phyloP scores from a whole-genome alignment of 2,113 vertebrate species.

The Ahaetulla prasina region DNA sequence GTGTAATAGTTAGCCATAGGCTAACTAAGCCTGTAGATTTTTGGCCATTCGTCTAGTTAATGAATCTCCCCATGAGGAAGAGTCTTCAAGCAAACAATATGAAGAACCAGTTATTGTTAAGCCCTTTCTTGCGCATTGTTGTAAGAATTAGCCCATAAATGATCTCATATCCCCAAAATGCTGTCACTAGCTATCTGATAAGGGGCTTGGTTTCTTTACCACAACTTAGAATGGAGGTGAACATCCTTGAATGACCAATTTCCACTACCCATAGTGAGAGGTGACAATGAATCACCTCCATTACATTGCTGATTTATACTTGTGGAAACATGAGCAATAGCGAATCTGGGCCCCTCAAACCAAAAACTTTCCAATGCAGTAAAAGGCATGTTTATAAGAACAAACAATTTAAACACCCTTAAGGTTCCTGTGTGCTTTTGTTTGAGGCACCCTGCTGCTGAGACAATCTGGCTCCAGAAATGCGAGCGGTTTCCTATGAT shows the following conservation, averaged over 20 bases:
- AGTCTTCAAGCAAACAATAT: neutral
- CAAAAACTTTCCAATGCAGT: slow-evolving; percentile 5
- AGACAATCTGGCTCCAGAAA: slow-evolving; percentile 52
- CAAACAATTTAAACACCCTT: slow-evolving; percentile 32
- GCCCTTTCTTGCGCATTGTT: neutral
- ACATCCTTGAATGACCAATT: neutral
- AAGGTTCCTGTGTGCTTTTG: slow-evolving; percentile 13
- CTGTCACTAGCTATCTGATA: slow-evolving; percentile 13
- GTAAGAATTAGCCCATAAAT: slow-evolving; percentile 1
- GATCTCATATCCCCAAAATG: neutral
- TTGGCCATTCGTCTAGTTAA: neutral
- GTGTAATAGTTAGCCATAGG: neutral
- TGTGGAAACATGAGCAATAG: neutral
- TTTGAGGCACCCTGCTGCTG: slow-evolving; percentile 22
- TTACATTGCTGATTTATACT: neutral
- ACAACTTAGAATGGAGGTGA: neutral
- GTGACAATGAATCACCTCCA: slow-evolving; percentile 1
- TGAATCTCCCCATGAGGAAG: neutral
- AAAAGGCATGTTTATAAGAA: slow-evolving; percentile 28
- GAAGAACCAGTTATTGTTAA: neutral
- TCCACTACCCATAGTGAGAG: neutral
- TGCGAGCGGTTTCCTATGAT: slow-evolving; percentile 44
- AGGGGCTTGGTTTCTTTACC: neutral
- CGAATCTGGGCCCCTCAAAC: neutral
- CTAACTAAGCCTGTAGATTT: neutral